These are phyloP conservation scores for Ophion obscuratus DNA, from an alignment of 2,888 invertebrate species.

Conservation along the genomic window DNA sequence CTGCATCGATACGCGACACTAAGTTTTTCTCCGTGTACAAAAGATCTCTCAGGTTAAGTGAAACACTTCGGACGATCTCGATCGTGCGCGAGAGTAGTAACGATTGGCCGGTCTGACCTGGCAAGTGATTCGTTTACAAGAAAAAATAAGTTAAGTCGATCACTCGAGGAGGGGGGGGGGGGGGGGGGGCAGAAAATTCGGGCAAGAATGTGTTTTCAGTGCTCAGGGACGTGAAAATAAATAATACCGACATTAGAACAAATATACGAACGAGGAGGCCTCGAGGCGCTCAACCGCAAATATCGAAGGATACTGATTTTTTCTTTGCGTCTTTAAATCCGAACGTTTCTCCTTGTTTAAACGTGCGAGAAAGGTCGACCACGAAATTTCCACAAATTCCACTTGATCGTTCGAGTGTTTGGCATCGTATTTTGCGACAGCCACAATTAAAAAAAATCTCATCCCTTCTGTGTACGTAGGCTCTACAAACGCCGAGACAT, in stretches of 20 bases:
- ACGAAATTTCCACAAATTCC: neutral
- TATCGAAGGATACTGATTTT: neutral
- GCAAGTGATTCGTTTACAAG: neutral
- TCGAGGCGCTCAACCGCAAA: neutral
- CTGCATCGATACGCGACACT: neutral
- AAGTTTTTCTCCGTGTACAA: neutral
- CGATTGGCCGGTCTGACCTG: neutral
- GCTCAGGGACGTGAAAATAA: slow-evolving; percentile 38
- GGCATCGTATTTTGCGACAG: neutral
- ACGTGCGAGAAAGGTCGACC: neutral
- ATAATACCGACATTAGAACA: slow-evolving; percentile 52
- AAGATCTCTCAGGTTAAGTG: neutral
- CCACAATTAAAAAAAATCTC: no score
- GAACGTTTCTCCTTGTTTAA: neutral
- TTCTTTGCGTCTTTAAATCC: neutral
- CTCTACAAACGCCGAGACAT: no score
- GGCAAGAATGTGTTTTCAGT: neutral
- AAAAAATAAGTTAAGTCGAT: neutral
- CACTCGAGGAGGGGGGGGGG: neutral
- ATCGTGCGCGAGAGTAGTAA: neutral
- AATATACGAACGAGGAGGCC: neutral
- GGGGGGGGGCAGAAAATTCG: neutral
- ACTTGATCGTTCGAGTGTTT: neutral
- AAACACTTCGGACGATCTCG: neutral
- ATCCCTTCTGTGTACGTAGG: no score